Conservation (phyloP, 2,797 vertebrate species). For the Ciconia nigra region DNA sequence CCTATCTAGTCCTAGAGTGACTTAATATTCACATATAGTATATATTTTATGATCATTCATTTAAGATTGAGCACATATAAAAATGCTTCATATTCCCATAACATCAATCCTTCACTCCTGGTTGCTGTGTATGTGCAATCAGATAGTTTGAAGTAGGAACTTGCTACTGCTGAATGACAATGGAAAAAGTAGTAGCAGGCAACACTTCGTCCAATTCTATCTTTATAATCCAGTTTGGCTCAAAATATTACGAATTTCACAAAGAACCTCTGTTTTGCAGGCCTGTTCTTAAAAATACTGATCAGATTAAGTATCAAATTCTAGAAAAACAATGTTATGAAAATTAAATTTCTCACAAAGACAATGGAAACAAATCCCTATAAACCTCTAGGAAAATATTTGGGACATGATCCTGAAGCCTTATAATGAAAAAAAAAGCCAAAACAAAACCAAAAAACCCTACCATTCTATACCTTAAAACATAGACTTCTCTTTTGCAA, state of each 20-base stretch:
- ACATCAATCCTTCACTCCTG: background rate
- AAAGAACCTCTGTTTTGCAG: background rate
- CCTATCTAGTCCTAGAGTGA: background rate
- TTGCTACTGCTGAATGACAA: background rate
- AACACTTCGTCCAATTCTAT: background rate
- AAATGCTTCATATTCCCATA: background rate
- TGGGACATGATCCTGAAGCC: background rate
- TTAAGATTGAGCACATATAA: background rate
- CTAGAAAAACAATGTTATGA: background rate
- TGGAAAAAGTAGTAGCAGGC: background rate
- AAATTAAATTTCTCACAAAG: background rate
- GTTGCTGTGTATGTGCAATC: background rate
- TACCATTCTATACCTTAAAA: background rate
- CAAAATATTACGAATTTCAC: background rate
- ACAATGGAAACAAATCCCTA: background rate
- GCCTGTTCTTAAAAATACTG: background rate
- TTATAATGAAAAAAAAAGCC: background rate
- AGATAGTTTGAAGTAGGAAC: background rate
- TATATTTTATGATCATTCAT: background rate
- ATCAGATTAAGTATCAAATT: background rate
- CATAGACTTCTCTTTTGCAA: background rate
- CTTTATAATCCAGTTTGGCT: background rate
- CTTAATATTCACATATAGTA: background rate
- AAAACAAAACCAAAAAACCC: background rate
- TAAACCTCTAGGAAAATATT: background rate